phyloP scores from a whole-genome alignment of 2,113 vertebrate genomes.

The Tor tambroides region DNA sequence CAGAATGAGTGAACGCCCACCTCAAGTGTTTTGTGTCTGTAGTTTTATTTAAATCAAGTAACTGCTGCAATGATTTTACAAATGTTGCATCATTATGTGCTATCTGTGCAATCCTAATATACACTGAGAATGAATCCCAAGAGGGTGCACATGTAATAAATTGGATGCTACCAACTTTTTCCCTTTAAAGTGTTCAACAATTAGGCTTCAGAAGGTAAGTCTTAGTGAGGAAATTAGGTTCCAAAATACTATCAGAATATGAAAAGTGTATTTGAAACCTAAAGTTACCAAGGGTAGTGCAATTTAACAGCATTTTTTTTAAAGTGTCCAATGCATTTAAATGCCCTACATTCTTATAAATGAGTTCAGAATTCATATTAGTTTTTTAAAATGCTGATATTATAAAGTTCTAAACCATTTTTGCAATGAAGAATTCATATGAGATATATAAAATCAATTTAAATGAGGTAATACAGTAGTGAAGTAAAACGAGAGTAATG shows the following conservation, averaged over 20 bases:
- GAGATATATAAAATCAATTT: neutral
- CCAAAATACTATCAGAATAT: neutral
- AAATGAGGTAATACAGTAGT: neutral
- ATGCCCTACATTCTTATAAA: neutral
- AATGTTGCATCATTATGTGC: neutral
- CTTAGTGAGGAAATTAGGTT: neutral
- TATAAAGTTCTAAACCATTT: neutral
- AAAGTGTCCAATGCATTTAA: neutral
- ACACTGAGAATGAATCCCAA: neutral
- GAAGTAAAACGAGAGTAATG: neutral
- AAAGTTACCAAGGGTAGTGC: neutral
- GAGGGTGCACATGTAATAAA: neutral
- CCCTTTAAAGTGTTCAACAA: neutral
- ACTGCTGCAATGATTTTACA: neutral
- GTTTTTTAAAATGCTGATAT: neutral
- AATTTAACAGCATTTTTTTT: neutral
- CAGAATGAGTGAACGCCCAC: neutral
- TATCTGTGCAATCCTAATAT: neutral
- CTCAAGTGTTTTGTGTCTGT: neutral
- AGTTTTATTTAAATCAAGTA: neutral
- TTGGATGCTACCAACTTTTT: neutral
- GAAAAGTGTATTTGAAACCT: neutral
- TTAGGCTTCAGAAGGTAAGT: neutral
- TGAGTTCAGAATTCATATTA: neutral
- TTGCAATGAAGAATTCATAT: neutral